Evolutionary conservation across 2,888 invertebrate genomes (phyloP).

Genomic region (Dexiosoma caninum): DNA sequence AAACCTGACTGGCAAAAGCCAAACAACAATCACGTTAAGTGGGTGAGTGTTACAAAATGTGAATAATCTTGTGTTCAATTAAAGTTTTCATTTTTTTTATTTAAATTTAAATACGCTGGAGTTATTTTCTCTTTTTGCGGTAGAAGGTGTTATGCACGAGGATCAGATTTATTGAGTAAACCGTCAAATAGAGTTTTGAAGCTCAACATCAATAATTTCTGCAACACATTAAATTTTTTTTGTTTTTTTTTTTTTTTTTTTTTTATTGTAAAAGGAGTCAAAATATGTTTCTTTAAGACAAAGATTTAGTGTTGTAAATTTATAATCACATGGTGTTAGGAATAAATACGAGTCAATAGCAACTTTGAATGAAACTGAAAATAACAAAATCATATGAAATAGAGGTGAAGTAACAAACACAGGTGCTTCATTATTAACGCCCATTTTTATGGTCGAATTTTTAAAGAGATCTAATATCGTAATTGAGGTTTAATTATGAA

Average conservation of each 20-base stretch:
- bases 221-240: background rate
- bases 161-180: conserved; percentile 56
- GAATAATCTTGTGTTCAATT: background rate
- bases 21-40: conserved; percentile 40
- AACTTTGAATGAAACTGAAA: too few relatives aligned
- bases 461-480: background rate
- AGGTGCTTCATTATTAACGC: conserved; percentile 26
- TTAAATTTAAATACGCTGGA: background rate
- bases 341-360: background rate
- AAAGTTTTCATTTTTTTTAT: background rate
- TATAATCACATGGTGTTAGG: conserved; percentile 41
- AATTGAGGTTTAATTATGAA: background rate
- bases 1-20: background rate
- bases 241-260: too few relatives aligned
- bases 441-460: conserved; percentile 1
- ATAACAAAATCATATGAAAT: background rate
- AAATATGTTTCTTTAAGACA: background rate
- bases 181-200: conserved; percentile 47
- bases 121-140: background rate
- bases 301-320: conserved; percentile 53
- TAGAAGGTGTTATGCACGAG: conserved; percentile 55
- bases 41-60: conserved; percentile 44
- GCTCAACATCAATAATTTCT: background rate
- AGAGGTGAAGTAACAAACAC: background rate
- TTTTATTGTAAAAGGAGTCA: conserved; percentile 7